phyloP scores from a whole-genome alignment of 2,888 invertebrate genomes.

The Chouioia cunea region DNA sequence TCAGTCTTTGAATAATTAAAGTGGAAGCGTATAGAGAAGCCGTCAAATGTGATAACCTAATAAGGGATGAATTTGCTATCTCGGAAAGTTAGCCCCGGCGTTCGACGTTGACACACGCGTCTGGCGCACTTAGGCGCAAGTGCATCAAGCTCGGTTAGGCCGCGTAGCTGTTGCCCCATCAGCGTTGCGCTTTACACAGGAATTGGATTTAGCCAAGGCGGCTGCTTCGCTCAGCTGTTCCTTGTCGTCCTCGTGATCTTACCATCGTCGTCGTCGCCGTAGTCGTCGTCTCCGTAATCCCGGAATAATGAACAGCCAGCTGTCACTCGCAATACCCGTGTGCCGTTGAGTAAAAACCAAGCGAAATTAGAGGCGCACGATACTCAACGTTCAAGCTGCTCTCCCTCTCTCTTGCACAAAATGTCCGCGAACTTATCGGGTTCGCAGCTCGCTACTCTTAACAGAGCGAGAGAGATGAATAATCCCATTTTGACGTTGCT shows the following conservation, averaged over 20 bases:
- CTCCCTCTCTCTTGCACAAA: too few relatives aligned
- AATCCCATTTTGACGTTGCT: constrained; percentile 17
- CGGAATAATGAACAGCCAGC: constrained; percentile 67
- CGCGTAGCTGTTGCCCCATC: too few relatives aligned
- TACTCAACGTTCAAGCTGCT: too few relatives aligned
- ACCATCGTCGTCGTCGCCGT: constrained; percentile 8
- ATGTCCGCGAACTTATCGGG: constrained; percentile 24
- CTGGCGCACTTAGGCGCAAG: constrained; percentile 10
- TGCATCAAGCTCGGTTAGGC: too few relatives aligned
- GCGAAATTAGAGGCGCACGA: constrained; percentile 23
- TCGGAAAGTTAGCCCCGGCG: constrained; percentile 16
- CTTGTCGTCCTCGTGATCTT: constrained; percentile 21
- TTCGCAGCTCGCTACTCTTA: not conserved
- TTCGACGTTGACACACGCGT: constrained; percentile 7
- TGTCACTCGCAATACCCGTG: constrained; percentile 63
- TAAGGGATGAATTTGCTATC: not conserved
- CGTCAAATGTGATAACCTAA: too few relatives aligned
- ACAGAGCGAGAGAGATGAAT: not conserved
- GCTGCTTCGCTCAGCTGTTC: constrained; percentile 39
- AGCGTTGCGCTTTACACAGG: not conserved
- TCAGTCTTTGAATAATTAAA: too few relatives aligned
- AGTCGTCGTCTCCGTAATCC: constrained; percentile 58
- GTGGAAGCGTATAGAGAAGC: too few relatives aligned
- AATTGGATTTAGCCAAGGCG: constrained; percentile 41
- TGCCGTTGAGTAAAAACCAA: constrained; percentile 48